These are phyloP conservation scores for Carterocephalus palaemon DNA, from an alignment of 2,888 invertebrate genomes.

Conservation along the genomic window DNA sequence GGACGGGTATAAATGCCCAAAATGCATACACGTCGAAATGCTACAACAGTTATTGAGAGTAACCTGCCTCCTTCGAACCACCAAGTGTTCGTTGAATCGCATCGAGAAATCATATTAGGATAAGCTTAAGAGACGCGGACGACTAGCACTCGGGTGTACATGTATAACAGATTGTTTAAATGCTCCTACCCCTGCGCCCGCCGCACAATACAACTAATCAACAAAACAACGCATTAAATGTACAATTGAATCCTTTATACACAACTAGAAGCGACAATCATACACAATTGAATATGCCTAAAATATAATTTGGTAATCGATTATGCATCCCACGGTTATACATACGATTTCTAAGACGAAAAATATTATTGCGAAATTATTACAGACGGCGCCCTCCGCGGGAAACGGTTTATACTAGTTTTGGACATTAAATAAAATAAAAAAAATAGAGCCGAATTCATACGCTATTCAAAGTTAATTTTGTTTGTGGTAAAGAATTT, in stretches of 20 bases:
- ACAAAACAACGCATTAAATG: slow-evolving; percentile 39
- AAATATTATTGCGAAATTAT: slow-evolving; percentile 51
- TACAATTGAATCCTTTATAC: slow-evolving; percentile 14
- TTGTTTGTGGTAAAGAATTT: too few relatives aligned
- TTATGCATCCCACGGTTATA: slow-evolving; percentile 27
- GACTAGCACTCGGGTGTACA: too few relatives aligned
- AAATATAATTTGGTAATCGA: slow-evolving; percentile 23
- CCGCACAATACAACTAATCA: slow-evolving; percentile 59
- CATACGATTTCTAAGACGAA: slow-evolving; percentile 40
- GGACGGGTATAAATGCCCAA: slow-evolving; percentile 31
- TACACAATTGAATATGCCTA: slow-evolving; percentile 15
- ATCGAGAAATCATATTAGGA: too few relatives aligned
- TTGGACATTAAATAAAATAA: too few relatives aligned
- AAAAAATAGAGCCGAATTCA: too few relatives aligned
- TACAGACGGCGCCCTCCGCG: slow-evolving; percentile 34
- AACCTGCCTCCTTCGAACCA: slow-evolving; percentile 9
- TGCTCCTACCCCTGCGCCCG: too few relatives aligned
- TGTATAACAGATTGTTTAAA: too few relatives aligned
- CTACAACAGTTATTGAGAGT: slow-evolving; percentile 23
- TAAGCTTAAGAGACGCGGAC: too few relatives aligned
- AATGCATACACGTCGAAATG: slow-evolving; percentile 28
- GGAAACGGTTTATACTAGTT: too few relatives aligned
- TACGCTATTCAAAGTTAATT: too few relatives aligned
- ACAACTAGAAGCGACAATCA: slow-evolving; percentile 19
- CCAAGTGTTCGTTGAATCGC: neutral